Evolutionary conservation across 2,888 invertebrate genomes (phyloP).

Genomic region (Ophioninae sp.): DNA sequence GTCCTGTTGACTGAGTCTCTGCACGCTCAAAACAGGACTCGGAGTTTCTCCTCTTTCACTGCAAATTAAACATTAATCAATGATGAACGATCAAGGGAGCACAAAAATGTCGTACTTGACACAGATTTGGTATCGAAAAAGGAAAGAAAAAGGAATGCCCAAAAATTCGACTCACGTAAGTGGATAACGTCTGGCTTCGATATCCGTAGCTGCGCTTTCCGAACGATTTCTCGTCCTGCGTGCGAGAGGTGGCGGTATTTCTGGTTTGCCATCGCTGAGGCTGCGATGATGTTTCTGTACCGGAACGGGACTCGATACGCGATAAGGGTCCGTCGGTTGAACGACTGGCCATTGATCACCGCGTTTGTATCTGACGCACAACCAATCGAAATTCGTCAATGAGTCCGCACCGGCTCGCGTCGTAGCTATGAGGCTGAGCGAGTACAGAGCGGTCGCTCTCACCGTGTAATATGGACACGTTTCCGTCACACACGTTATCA

Average conservation of each 20-base stretch:
- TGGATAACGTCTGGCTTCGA: conserved; percentile 75
- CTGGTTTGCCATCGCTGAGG: conserved; percentile 79
- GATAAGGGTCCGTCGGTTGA: conserved; percentile 69
- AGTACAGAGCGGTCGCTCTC: conserved; percentile 94
- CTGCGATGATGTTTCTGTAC: conserved; percentile 78
- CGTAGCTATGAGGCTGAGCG: conserved; percentile 91
- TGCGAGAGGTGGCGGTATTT: conserved; percentile 73
- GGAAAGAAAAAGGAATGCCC: background rate
- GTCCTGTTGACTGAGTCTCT: conserved; percentile 89
- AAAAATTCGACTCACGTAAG: conserved; percentile 70
- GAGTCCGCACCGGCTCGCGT: conserved; percentile 92
- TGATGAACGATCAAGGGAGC: conserved; percentile 78
- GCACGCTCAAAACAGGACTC: conserved; percentile 94
- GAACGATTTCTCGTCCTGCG: conserved; percentile 78
- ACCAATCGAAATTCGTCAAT: conserved; percentile 81
- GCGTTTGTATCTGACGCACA: conserved; percentile 76
- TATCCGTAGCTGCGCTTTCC: conserved; percentile 79
- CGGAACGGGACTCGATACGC: conserved; percentile 72
- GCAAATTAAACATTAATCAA: conserved; percentile 66
- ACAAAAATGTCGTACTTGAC: background rate
- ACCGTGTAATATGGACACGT: conserved; percentile 92
- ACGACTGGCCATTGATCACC: conserved; percentile 78
- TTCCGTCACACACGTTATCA: conserved; percentile 86
- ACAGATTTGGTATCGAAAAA: background rate
- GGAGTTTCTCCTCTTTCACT: conserved; percentile 90